phyloP scores from a whole-genome alignment of 2,888 invertebrate genomes.

The Bimastos eiseni region DNA sequence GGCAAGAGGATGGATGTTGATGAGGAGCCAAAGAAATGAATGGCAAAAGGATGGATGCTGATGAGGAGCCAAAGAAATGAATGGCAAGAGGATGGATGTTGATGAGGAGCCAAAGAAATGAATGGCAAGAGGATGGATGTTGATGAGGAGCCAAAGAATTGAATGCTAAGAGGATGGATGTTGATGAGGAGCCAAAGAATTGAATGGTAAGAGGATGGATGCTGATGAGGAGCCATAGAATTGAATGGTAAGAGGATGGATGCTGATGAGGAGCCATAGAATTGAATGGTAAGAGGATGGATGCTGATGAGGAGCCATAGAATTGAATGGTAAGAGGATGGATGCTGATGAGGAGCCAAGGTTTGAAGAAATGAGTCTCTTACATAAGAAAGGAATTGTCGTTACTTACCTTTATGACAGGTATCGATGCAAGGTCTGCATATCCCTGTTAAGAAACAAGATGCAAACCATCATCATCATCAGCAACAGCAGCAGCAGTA shows the following conservation, averaged over 20 bases:
- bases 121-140: no score
- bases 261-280: background rate
- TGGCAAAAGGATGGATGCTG: no score
- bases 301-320: background rate
- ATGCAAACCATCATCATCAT: background rate
- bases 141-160: background rate
- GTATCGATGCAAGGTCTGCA: slow-evolving; percentile 53
- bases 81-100: background rate
- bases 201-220: no score
- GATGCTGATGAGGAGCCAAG: background rate
- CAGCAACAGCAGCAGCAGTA: background rate
- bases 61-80: background rate
- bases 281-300: background rate
- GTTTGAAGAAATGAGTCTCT: background rate
- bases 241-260: background rate
- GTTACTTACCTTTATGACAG: slow-evolving; percentile 51
- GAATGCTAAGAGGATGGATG: background rate
- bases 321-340: background rate
- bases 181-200: background rate
- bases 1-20: background rate
- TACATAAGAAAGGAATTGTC: background rate
- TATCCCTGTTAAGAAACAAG: slow-evolving; percentile 47
- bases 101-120: background rate
- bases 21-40: background rate
- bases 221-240: background rate